Conservation (phyloP, 2,113 vertebrate species). For the Gallinago paraguaiae region DNA sequence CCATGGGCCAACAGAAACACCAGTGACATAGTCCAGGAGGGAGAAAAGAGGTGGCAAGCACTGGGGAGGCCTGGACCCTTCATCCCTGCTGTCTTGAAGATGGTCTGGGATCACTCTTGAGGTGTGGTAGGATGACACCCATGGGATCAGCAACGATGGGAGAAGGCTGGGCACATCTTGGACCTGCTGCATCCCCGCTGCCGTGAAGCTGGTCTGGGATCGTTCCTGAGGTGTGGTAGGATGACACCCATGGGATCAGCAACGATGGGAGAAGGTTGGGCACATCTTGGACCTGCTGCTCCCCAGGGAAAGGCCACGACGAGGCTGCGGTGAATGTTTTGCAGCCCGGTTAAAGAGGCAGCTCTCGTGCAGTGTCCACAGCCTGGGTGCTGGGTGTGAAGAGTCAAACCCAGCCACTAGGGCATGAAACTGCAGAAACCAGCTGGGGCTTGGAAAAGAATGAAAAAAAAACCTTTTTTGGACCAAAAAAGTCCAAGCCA, state of each 20-base stretch:
- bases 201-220: background rate
- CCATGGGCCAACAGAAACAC: background rate
- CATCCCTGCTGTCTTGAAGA: background rate
- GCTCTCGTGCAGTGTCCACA: background rate
- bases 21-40: background rate
- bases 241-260: background rate
- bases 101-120: background rate
- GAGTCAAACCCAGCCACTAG: background rate
- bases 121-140: background rate
- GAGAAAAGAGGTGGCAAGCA: background rate
- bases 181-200: background rate
- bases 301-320: accelerated
- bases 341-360: background rate
- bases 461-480: no score
- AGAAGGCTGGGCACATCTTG: background rate
- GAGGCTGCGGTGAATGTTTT: background rate
- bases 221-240: background rate
- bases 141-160: background rate
- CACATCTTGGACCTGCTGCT: background rate
- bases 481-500: background rate
- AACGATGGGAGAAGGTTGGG: background rate
- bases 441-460: background rate
- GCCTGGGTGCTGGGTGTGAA: accelerated
- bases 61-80: background rate
- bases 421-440: background rate